These are phyloP conservation scores for Polia nebulosa DNA, from an alignment of 2,888 invertebrate species.

Conservation along the genomic window DNA sequence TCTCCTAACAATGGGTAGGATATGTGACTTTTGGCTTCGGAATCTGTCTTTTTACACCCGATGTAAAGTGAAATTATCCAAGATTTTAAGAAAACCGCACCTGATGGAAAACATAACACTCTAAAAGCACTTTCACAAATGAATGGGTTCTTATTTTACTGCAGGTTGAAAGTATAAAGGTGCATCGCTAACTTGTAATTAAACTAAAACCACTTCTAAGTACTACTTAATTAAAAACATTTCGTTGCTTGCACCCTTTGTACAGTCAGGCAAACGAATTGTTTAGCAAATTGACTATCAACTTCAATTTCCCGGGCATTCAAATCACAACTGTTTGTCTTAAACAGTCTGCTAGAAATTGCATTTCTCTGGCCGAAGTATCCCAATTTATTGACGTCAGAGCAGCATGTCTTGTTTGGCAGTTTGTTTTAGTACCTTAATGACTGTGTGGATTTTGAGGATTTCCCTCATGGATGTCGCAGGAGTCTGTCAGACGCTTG, in stretches of 20 bases:
- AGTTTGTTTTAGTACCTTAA: too few relatives aligned
- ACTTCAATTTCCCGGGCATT: not conserved
- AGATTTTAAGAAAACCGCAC: not conserved
- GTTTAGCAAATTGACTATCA: not conserved
- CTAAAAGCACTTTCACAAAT: constrained; percentile 3
- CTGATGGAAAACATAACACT: not conserved
- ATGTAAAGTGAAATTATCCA: not conserved
- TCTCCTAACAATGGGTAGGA: too few relatives aligned
- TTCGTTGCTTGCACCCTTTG: constrained; percentile 10
- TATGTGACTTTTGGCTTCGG: too few relatives aligned
- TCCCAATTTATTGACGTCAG: not conserved
- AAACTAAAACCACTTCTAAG: constrained; percentile 37
- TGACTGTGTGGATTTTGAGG: too few relatives aligned
- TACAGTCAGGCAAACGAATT: not conserved
- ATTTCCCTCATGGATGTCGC: too few relatives aligned
- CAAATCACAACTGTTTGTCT: constrained; percentile 1
- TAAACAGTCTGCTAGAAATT: not conserved
- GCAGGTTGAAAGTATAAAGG: constrained; percentile 19
- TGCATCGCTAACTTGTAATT: constrained; percentile 39
- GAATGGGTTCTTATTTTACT: constrained; percentile 4
- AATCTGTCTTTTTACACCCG: too few relatives aligned
- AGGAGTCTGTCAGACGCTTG: too few relatives aligned
- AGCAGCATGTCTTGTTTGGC: too few relatives aligned
- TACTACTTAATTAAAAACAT: constrained; percentile 45
- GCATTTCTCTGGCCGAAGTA: not conserved